These are phyloP conservation scores for Callipepla squamata DNA, from an alignment of 2,113 vertebrate genomes.

Conservation along the genomic window DNA sequence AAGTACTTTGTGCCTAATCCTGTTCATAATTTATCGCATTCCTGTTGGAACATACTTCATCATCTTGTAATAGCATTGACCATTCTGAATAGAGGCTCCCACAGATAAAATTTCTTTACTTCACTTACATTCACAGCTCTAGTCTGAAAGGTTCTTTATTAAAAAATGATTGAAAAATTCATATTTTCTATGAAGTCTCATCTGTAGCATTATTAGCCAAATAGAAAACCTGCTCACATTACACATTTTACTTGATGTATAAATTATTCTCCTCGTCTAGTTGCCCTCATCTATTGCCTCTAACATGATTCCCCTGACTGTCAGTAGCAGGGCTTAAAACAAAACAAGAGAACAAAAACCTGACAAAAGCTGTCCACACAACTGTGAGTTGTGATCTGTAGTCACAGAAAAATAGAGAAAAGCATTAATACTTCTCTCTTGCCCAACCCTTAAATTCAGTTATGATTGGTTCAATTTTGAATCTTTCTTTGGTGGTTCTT, in stretches of 20 bases:
- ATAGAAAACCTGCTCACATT: not conserved
- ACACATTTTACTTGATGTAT: not conserved
- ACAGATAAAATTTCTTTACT: not conserved
- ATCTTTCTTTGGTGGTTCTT: not conserved
- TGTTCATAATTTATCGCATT: not conserved
- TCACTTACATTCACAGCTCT: not conserved
- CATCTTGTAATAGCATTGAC: not conserved
- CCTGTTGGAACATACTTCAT: not conserved
- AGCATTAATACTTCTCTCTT: not conserved
- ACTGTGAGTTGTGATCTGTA: not conserved
- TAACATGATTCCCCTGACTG: not conserved
- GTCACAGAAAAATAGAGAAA: not conserved
- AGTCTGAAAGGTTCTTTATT: not conserved
- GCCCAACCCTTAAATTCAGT: not conserved
- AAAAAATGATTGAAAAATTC: not conserved
- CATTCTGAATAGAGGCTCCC: not conserved
- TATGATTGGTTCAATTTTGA: not conserved
- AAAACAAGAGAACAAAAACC: not conserved
- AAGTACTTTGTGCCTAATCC: not conserved
- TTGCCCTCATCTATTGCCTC: not conserved
- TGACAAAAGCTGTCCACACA: not conserved
- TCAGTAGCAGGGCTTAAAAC: not conserved
- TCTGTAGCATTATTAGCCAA: too few species aligned
- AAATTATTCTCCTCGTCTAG: fast-evolving
- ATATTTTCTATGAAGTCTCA: not conserved